These are phyloP conservation scores for Dromas ardeola DNA, from an alignment of 2,113 vertebrate species.

Conservation along the genomic window DNA sequence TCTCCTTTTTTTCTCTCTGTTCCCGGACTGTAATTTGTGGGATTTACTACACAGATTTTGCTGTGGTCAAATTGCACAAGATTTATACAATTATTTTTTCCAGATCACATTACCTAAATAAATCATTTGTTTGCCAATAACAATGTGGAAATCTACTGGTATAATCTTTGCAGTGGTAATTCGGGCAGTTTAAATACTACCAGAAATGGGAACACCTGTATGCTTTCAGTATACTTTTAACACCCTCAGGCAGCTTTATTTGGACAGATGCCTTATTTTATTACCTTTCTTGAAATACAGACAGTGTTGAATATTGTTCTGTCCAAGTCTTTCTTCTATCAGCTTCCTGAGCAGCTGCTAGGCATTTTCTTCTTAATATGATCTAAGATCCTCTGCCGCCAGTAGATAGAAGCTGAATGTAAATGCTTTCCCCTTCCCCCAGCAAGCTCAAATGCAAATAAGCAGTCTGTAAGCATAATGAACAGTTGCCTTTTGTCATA, in stretches of 20 bases:
- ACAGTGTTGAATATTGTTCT: not conserved
- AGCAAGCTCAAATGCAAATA: conserved; percentile 17
- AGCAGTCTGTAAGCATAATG: not conserved
- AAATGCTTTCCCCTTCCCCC: not conserved
- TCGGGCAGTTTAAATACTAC: not conserved
- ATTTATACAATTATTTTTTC: not conserved
- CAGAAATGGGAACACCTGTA: not conserved
- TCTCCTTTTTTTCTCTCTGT: not conserved
- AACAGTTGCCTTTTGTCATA: conserved; percentile 6
- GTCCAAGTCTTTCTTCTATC: not conserved
- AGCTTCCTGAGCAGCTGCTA: conserved; percentile 33
- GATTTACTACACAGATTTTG: not conserved
- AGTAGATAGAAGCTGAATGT: not conserved
- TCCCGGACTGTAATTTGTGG: not conserved
- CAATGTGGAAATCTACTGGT: not conserved
- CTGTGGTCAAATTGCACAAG: not conserved
- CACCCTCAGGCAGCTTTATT: not conserved
- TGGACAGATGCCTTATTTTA: conserved; percentile 13
- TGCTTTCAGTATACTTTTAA: not conserved
- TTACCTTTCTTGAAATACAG: not conserved
- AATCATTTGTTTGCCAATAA: not conserved
- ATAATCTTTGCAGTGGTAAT: not conserved
- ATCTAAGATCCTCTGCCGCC: not conserved
- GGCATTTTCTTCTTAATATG: conserved; percentile 17
- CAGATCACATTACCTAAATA: not conserved